Base-by-base conservation (phyloP, 2,113 vertebrate species). In the Archocentrus centrarchus region DNA sequence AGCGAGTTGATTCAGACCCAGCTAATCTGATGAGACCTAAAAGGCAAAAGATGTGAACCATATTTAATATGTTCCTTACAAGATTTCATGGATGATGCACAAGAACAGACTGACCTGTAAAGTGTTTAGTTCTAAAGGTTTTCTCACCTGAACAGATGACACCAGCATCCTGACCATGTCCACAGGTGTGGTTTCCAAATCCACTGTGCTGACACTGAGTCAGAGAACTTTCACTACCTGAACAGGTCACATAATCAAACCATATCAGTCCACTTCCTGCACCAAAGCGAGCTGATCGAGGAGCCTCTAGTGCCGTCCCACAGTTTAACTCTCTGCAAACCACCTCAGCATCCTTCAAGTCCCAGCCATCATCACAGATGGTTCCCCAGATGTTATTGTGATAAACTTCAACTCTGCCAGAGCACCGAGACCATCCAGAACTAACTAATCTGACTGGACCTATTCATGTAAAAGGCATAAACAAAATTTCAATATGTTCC, bases 101-200 rank as follows among this genome's bases (percentile, higher is more conserved):
- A 30, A 30, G 30, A 30, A 3, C 27, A 30, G 30, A 30, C 4
- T 30, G 30, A 30, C 30, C 4, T 30, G 30, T 1, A 30, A 30
- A 30, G 30, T 30, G 3, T 30, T 30, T 3, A 30, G 27, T 30
- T 30, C 3, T 30, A 30, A 30, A 3, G 27, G 27, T 30, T 30
- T 30, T 66, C 63, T 66, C 63, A 66, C 63, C 39, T 68, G 63
- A 68, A 47, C 63, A 68, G 3, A 68, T 68, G 14, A 68, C 63
- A 68, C 63, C 8, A 68, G 63, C 63, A 47, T 68, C 63, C 3
- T 68, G 14, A 68, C 2, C 0, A 0, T 68, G 39, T 68, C 24
- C 15, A 47, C 63, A 68, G 63, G 20, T 68, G 24, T 68, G 44
- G 44, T 22, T 8, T 68, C 39, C 39, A 68, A 68, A 68, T 68